A percentile compares a stretch with the other conserved stretches of the same genome.
Conservation (phyloP, 2,888 invertebrate species). For the Drosophila quinaria region DNA sequence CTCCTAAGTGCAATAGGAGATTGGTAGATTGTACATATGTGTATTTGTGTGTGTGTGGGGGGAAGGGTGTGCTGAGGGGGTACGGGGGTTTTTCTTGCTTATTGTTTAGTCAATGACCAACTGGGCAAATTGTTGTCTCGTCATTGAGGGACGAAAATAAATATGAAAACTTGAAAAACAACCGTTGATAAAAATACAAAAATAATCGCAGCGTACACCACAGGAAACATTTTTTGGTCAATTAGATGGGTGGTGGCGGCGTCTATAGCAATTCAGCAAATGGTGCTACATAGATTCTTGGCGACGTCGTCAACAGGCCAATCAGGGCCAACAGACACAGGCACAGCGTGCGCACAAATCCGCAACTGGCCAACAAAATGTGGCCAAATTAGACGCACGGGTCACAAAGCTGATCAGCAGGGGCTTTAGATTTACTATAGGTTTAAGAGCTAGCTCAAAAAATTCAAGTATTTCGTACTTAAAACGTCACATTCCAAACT, state of each 20-base stretch:
- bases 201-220: slow-evolving; percentile 35
- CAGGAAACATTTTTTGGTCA: slow-evolving; percentile 27
- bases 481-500: no score
- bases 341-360: slow-evolving; percentile 22
- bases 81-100: not conserved
- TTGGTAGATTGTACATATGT: not conserved
- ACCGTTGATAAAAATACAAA: slow-evolving; percentile 64
- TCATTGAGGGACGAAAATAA: slow-evolving; percentile 57
- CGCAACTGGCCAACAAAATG: slow-evolving; percentile 38
- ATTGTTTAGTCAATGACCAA: slow-evolving; percentile 48
- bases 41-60: not conserved
- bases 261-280: slow-evolving; percentile 1
- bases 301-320: slow-evolving; percentile 25
- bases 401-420: slow-evolving; percentile 44
- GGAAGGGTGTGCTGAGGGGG: no score
- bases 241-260: slow-evolving; percentile 12
- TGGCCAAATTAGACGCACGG: slow-evolving; percentile 57
- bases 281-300: not conserved
- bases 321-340: slow-evolving; percentile 45
- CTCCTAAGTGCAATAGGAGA: slow-evolving; percentile 35
- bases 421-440: no score
- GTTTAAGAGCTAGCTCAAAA: not conserved
- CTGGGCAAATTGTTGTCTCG: slow-evolving; percentile 53
- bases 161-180: slow-evolving; percentile 46
- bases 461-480: no score